Base-by-base conservation (phyloP, 2,113 vertebrate species). In the Heloderma charlesbogerti region DNA sequence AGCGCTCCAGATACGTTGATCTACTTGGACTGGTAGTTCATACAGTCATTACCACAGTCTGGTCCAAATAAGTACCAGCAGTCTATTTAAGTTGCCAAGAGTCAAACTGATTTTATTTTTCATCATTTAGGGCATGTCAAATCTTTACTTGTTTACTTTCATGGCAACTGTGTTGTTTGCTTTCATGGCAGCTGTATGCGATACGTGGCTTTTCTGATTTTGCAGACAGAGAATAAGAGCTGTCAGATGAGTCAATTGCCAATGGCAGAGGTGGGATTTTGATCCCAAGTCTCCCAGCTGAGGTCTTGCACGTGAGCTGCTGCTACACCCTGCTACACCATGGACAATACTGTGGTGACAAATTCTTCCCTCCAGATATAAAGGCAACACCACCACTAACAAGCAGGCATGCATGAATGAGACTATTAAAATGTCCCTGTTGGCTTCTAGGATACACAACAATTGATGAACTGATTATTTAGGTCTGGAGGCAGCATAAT, bases 341-440 rank as follows among this genome's bases (percentile, higher is more conserved):
- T n/a, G 69, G 15, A 29, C 79, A 0, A 66, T 25, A 71, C 45
- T 31, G 45, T 31, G 40, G 7, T n/a, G 71, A 18, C 25, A 88
- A 51, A 79, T 43, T 6, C 29, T 86, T 69, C 84, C 45, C 67
- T 75, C 60, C 87, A 93, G 20, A 91, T 88, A 45, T 1, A 7
- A 51, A 3, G 31, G n/a, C 0, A n/a, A 91, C 92, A 67, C 84
- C 91, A 29, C 43, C 45, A 92, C 45, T 13, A 86, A 66, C 84
- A 48, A n/a, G 57, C 86, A 54, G 89, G 88, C 43, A 43, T 67
- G 48, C 71, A 84, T 48, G 48, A 91, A 4, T 13, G 84, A 15
- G 78, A 88, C 72, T 85, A 92, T 45, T 51, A 90, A 89, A 91
- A 89, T 86, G 84, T 92, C 40, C 9, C 85, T 18, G 40, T 90